Evolutionary conservation across 2,888 invertebrate genomes (phyloP), one percentile per base, ranked within the genome.

Genomic region (Thera britannica): DNA sequence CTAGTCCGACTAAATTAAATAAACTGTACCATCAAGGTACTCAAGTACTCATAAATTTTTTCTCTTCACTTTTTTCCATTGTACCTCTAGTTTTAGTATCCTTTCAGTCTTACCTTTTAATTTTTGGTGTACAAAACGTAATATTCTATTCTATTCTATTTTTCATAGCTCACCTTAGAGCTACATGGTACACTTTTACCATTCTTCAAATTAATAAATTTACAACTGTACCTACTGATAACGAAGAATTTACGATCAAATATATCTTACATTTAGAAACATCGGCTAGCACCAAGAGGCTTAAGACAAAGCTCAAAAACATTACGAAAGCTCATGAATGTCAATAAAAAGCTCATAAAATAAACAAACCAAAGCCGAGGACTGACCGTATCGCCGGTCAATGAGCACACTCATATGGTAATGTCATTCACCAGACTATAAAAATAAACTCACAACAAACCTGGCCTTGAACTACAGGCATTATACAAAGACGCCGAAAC

Each of bases 381-480:
- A 54, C 65, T 58, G 65, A 62, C 68, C 63, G 63, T 63, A 66
- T 60, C 55, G n/a, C 23, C 61, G 57, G 57, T 65, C 69, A 66
- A 57, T 65, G 69, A 62, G 56, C 52, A 65, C 52, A 56, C 38
- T 12, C 48, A 44, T 67, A 66, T 66, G 66, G 56, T 66, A 70
- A 66, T 63, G 57, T 54, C 67, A 72, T 71, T 73, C 73, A 71
- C 63, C 62, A 61, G 56, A 72, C 65, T 52, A 67, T 69, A 68
- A 74, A 62, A 73, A 67, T 56, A 61, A 59, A 67, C 60, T 70
- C 64, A 74, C 72, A 71, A 70, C 75, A 74, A 67, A 63, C 60
- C 57, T 74, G 79, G 73, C 84, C 84, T 85, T 87, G 84, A 81
- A 80, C 78, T 77, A 74, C 75, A 74, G 73, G 69, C 70, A 73